Conservation (phyloP, 2,113 vertebrate species). For the Corythoichthys haematopterus region DNA sequence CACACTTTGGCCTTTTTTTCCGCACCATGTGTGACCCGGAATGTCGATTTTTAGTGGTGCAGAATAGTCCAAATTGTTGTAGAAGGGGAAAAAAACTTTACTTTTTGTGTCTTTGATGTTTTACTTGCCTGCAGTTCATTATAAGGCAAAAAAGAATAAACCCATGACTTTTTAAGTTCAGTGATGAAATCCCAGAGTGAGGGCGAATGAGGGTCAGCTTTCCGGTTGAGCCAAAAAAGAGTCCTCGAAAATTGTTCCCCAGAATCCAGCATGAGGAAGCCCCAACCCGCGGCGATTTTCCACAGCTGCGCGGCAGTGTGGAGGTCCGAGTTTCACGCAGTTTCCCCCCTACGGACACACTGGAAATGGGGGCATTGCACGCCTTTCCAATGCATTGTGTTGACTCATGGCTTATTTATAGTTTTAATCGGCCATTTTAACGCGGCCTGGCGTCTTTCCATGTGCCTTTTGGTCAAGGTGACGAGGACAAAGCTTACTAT, state of each 20-base stretch:
- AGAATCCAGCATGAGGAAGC: background rate
- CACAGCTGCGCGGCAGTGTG: background rate
- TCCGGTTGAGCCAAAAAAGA: background rate
- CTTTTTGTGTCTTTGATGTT: background rate
- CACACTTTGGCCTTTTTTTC: conserved; percentile 58
- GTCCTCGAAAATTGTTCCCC: background rate
- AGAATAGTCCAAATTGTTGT: background rate
- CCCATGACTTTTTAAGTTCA: background rate
- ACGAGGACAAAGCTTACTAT: background rate
- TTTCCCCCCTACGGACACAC: background rate
- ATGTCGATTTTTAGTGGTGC: background rate
- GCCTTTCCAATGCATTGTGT: background rate
- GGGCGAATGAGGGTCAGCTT: background rate
- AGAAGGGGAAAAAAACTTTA: too few relatives aligned
- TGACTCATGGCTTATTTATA: conserved; percentile 3
- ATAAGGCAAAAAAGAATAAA: background rate
- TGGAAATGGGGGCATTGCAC: background rate
- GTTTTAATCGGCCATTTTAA: conserved; percentile 6
- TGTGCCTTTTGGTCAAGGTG: conserved; percentile 1
- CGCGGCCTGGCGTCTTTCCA: background rate
- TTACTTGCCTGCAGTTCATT: background rate
- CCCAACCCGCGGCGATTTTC: background rate
- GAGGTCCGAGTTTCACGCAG: background rate
- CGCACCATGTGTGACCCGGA: background rate
- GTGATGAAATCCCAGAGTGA: background rate